These are phyloP conservation scores for Lepidochitona cinerea DNA, from an alignment of 2,888 invertebrate species.

Conservation along the genomic window DNA sequence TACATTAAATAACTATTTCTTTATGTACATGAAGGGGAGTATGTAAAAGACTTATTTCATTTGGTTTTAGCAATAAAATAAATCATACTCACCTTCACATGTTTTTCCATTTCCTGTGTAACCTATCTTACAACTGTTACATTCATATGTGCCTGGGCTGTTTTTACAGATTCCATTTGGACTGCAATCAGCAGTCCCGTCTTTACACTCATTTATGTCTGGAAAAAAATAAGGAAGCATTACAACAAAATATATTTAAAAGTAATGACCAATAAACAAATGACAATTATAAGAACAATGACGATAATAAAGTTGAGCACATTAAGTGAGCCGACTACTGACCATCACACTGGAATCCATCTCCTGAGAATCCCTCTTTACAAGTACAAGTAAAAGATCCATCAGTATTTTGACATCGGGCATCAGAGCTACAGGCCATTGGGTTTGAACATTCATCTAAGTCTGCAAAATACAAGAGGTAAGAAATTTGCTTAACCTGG, in stretches of 20 bases:
- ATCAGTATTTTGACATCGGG: slow-evolving; percentile 22
- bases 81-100: slow-evolving; percentile 4
- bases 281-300: no score
- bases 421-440: slow-evolving; percentile 16
- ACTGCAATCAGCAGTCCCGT: neutral
- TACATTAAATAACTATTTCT: no score
- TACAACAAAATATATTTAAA: neutral
- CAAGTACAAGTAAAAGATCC: slow-evolving; percentile 26
- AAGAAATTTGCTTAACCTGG: no score
- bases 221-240: neutral
- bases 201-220: neutral
- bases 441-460: slow-evolving; percentile 26
- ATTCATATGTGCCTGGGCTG: neutral
- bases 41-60: no score
- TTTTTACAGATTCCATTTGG: neutral
- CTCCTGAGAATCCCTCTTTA: slow-evolving; percentile 21
- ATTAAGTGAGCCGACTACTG: neutral
- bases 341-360: slow-evolving; percentile 5
- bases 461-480: no score
- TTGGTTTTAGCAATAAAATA: no score
- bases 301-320: no score
- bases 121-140: neutral
- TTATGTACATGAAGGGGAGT: no score
- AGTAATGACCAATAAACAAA: no score
- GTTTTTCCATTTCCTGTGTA: slow-evolving; percentile 10